Conservation (phyloP, 2,888 invertebrate genomes). For the Amblyjoppa proteus region DNA sequence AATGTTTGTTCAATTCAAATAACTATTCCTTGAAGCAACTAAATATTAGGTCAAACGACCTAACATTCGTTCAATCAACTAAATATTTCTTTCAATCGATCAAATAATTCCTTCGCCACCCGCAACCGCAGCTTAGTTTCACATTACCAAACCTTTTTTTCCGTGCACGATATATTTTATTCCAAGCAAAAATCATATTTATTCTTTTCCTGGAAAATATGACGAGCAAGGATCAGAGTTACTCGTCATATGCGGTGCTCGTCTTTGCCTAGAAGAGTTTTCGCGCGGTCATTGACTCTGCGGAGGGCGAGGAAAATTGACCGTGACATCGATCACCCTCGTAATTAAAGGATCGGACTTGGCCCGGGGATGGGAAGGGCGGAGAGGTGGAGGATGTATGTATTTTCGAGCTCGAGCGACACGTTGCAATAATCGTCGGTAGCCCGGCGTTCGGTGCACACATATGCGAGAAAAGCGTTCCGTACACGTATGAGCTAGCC, state of each 20-base stretch:
- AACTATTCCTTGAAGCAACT: too few species aligned
- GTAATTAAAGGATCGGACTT: slow-evolving; percentile 67
- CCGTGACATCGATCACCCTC: slow-evolving; percentile 61
- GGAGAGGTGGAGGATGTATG: slow-evolving; percentile 16
- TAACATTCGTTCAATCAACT: too few species aligned
- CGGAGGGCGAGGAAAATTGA: slow-evolving; percentile 41
- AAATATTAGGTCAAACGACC: too few species aligned
- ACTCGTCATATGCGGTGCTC: too few species aligned
- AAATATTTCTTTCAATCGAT: too few species aligned
- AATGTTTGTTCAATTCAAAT: too few species aligned
- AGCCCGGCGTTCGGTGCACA: slow-evolving; percentile 14
- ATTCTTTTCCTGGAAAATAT: slow-evolving; percentile 7
- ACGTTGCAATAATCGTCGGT: slow-evolving; percentile 62
- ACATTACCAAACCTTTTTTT: too few species aligned
- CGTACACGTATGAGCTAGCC: slow-evolving; percentile 52
- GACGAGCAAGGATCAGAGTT: neutral
- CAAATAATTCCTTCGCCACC: too few species aligned
- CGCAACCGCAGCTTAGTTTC: too few species aligned
- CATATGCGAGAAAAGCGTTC: slow-evolving; percentile 64
- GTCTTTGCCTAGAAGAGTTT: slow-evolving; percentile 29
- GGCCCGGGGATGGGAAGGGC: neutral
- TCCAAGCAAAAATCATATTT: too few species aligned
- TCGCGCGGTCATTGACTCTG: neutral
- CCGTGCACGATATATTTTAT: too few species aligned
- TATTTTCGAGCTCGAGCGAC: slow-evolving; percentile 32